Evolutionary conservation across 30 jellyfish, hydroid and myxozoan genomes (phyloP), one percentile per base, ranked within the genome.

Genomic region (Hydra vulgaris): DNA sequence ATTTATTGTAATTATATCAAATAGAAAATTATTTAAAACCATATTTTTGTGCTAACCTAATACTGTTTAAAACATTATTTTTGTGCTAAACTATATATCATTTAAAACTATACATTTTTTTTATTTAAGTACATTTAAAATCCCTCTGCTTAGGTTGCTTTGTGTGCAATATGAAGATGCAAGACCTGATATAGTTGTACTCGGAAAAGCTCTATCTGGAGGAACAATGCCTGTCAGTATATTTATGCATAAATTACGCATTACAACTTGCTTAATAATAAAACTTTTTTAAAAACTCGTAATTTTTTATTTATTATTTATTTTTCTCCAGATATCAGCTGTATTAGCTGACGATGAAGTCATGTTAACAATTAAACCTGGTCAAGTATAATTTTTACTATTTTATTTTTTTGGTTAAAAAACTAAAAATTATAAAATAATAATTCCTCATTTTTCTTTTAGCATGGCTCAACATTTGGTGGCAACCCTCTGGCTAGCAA

Each of bases 381-480:
- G 99, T 26, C 95, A 92, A 95, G 99, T 92, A 74, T 12, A 71
- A n/a, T 75, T 40, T 40, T 3, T 40, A 3, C 12, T 40, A 3
- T 40, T 40, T 12, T 40, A 40, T 3, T 3, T 12, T 3, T 40
- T 3, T 3, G 12, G 12, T 40, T 40, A 40, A n/a, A n/a, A n/a
- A n/a, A n/a, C n/a, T n/a, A n/a, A n/a, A n/a, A n/a, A n/a, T n/a
- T n/a, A n/a, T n/a, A n/a, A 12, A 5, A 40, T 40, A 40, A 40
- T 3, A 4, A 22, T 23, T 74, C 15, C 40, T 7, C 61, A 8
- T n/a, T 26, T 26, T 3, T 68, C 7, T 23, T 75, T 92, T 67
- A 88, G 96, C 99, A 95, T 81, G 99, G 99, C 80, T 95, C 99
- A 27, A 95, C 99, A 1, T 95, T 81, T 89, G 99, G 99, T 25